Evolutionary conservation across 2,888 invertebrate genomes (phyloP).

Genomic region (Drosophila parthenogenetica): DNA sequence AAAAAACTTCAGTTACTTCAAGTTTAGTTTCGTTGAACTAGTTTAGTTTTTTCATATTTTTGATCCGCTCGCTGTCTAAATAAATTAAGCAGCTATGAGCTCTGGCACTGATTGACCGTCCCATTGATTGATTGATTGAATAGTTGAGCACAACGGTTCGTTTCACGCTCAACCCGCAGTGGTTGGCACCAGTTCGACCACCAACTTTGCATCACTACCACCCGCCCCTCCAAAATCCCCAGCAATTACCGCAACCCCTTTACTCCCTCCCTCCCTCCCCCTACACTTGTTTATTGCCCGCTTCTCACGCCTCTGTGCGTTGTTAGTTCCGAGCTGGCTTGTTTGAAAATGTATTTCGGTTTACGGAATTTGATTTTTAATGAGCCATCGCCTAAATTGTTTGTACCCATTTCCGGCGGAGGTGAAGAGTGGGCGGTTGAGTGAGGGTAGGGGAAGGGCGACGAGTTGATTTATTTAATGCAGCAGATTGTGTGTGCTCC

Average conservation of each 20-base stretch:
- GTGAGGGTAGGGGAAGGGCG: background rate
- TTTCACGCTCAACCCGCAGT: conserved; percentile 46
- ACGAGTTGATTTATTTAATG: conserved; percentile 40
- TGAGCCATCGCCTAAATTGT: conserved; percentile 42
- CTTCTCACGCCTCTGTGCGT: conserved; percentile 27
- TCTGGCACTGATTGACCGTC: conserved; percentile 35
- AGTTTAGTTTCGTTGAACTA: background rate
- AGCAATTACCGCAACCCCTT: background rate
- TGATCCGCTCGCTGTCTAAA: conserved; percentile 9
- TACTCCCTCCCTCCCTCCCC: background rate
- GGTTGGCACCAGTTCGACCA: conserved; percentile 20
- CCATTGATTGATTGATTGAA: conserved; percentile 44
- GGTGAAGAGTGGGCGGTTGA: background rate
- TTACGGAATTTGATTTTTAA: conserved; percentile 52
- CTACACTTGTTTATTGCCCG: background rate
- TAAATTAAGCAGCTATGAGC: conserved; percentile 56
- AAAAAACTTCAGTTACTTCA: background rate
- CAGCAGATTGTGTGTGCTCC: conserved; percentile 4
- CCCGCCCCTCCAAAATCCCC: background rate
- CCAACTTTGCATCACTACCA: background rate
- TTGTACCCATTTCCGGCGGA: conserved; percentile 25
- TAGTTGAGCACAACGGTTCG: conserved; percentile 35
- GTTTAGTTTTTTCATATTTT: background rate
- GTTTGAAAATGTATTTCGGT: conserved; percentile 33
- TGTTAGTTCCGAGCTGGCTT: conserved; percentile 18